A percentile compares a stretch with the other conserved stretches of the same genome.
phyloP scores from a whole-genome alignment of 2,797 vertebrate genomes.

The Tokudaia muenninki region DNA sequence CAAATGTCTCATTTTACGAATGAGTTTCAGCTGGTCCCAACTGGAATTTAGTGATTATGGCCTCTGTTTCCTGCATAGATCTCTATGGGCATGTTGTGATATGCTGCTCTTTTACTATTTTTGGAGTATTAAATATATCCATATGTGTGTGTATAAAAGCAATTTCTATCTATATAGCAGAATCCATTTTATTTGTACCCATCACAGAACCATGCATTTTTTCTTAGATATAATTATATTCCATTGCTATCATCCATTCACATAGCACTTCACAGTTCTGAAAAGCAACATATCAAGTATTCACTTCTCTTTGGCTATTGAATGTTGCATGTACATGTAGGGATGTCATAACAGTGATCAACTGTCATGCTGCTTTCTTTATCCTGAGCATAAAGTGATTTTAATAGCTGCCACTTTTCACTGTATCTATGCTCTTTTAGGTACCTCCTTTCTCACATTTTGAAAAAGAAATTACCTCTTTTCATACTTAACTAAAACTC shows the following conservation, averaged over 20 bases:
- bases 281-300: conserved; percentile 43
- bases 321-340: neutral
- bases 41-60: neutral
- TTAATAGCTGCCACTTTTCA: conserved; percentile 60
- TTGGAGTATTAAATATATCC: neutral
- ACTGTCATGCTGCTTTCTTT: conserved; percentile 29
- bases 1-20: neutral
- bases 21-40: neutral
- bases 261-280: neutral
- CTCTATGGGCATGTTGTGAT: neutral
- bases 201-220: neutral
- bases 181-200: neutral
- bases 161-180: neutral
- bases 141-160: neutral
- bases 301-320: conserved; percentile 53
- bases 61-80: neutral
- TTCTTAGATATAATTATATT: conserved; percentile 13
- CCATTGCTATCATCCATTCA: conserved; percentile 10
- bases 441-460: neutral
- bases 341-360: conserved; percentile 21
- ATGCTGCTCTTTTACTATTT: neutral
- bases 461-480: neutral
- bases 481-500: neutral
- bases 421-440: conserved; percentile 29
- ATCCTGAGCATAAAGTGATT: conserved; percentile 58